Conservation (phyloP, 2,888 invertebrate genomes). For the Steinernema carpocapsae region DNA sequence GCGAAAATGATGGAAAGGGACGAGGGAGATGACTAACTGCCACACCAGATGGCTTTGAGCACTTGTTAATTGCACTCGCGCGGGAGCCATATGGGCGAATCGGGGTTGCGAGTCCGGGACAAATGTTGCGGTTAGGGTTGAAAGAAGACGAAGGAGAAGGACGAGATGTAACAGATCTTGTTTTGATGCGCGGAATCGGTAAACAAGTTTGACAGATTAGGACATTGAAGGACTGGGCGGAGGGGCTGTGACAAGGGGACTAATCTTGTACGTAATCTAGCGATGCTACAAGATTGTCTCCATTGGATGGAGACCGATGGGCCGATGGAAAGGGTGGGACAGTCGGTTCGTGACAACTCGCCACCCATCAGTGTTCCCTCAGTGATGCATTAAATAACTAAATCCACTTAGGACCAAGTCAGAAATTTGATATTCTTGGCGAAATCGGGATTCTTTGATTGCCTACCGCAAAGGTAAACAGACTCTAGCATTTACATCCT, state of each 20-base stretch:
- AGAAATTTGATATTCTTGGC: conserved; percentile 28
- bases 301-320: no score
- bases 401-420: conserved; percentile 28
- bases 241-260: background rate
- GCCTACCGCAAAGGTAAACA: conserved; percentile 29
- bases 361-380: background rate
- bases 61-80: conserved; percentile 29
- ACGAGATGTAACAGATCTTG: conserved; percentile 27
- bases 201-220: conserved; percentile 21
- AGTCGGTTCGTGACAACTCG: background rate
- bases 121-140: conserved; percentile 6
- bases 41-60: conserved; percentile 33
- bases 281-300: no score
- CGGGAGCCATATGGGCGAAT: conserved; percentile 28
- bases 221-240: background rate
- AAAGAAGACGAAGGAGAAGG: background rate
- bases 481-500: conserved; percentile 10
- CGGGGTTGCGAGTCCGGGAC: conserved; percentile 1
- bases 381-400: background rate
- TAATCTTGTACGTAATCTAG: background rate
- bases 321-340: background rate
- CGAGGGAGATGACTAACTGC: conserved; percentile 19
- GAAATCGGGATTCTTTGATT: conserved; percentile 22
- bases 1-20: background rate
- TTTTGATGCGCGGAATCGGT: conserved; percentile 10